These are phyloP conservation scores for Teinopalpus imperialis DNA, from an alignment of 2,888 invertebrate genomes.

Conservation along the genomic window DNA sequence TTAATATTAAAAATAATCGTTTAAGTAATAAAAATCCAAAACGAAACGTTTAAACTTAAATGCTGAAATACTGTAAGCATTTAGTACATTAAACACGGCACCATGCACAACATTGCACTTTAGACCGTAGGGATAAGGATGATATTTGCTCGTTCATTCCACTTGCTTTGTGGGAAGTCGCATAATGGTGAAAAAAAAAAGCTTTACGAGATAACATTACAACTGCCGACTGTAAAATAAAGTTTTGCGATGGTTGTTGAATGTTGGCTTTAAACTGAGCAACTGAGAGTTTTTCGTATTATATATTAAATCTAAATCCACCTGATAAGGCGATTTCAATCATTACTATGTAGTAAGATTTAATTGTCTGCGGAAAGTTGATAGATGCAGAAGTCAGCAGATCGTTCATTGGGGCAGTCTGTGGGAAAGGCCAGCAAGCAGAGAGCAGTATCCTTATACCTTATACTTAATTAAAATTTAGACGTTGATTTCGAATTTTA, in stretches of 20 bases:
- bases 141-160: not conserved
- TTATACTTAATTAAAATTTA: too few relatives aligned
- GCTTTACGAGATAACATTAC: slow-evolving; percentile 25
- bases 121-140: not conserved
- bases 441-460: too few relatives aligned
- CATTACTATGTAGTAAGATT: too few relatives aligned
- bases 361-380: too few relatives aligned
- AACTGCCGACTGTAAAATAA: slow-evolving; percentile 21
- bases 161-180: slow-evolving; percentile 13
- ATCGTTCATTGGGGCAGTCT: too few relatives aligned
- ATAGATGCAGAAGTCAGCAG: too few relatives aligned
- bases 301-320: too few relatives aligned
- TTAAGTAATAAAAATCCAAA: too few relatives aligned
- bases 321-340: too few relatives aligned
- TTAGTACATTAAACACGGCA: slow-evolving; percentile 20
- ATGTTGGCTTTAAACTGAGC: slow-evolving; percentile 16
- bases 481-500: too few relatives aligned
- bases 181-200: slow-evolving; percentile 19
- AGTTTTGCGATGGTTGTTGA: slow-evolving; percentile 11
- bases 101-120: not conserved
- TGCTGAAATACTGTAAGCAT: slow-evolving; percentile 23
- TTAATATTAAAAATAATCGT: too few relatives aligned
- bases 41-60: slow-evolving; percentile 17
- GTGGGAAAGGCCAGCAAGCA: too few relatives aligned
- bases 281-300: not conserved